Evolutionary conservation across 1,140 invertebrate species (phyloP).

Genomic region (Frieseomelitta varia): DNA sequence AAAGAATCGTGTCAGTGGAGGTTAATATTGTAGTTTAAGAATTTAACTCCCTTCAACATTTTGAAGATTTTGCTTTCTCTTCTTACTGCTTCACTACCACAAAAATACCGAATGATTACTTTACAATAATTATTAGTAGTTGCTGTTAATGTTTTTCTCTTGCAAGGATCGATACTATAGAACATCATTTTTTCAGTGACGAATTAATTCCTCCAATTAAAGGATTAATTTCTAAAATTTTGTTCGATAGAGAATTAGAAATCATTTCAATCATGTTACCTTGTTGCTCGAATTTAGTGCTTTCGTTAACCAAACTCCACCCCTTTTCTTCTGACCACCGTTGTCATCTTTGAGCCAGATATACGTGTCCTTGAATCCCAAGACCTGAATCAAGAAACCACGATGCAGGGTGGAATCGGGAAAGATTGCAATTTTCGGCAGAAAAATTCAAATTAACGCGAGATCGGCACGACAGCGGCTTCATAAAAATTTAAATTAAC

Average conservation of each 20-base stretch:
- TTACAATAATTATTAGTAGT: too few relatives aligned
- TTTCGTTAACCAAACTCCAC: conserved; percentile 62
- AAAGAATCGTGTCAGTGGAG: conserved; percentile 24
- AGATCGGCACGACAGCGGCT: too few relatives aligned
- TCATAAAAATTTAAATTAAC: conserved; percentile 29
- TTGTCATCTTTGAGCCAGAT: conserved; percentile 81
- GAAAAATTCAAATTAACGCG: neutral
- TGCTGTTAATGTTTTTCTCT: too few relatives aligned
- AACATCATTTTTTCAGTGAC: too few relatives aligned
- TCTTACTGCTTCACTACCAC: too few relatives aligned
- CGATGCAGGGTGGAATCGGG: conserved; percentile 15
- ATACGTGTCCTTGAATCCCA: conserved; percentile 84
- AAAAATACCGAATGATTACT: too few relatives aligned
- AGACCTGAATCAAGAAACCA: conserved; percentile 77
- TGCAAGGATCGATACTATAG: too few relatives aligned
- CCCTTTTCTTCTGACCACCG: conserved; percentile 74
- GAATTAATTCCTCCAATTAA: too few relatives aligned
- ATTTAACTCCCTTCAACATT: neutral
- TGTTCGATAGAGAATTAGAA: too few relatives aligned
- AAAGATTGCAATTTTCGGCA: neutral
- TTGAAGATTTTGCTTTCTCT: too few relatives aligned
- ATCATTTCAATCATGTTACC: conserved; percentile 68
- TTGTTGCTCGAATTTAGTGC: conserved; percentile 74
- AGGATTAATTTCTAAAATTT: too few relatives aligned
- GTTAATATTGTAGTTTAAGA: neutral